Conservation (phyloP, 2,888 invertebrate species). For the Ptilodon capucinus region DNA sequence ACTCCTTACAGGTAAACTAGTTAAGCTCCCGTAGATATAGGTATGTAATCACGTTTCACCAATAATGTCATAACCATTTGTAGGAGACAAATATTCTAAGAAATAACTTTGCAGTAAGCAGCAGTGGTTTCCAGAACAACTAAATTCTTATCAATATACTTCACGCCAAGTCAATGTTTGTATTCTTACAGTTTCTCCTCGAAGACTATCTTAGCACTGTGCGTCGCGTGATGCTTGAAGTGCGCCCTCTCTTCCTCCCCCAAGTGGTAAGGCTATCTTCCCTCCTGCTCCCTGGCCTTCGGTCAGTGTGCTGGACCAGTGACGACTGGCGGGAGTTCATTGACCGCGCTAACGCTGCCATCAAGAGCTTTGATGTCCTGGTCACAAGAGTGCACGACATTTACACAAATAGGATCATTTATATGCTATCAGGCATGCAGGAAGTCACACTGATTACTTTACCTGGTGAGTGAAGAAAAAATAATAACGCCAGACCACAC, state of each 20-base stretch:
- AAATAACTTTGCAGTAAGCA: too few species aligned
- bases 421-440: constrained; percentile 94
- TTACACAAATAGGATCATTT: constrained; percentile 94
- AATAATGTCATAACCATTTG: too few species aligned
- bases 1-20: constrained; percentile 86
- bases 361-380: constrained; percentile 90
- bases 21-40: not conserved
- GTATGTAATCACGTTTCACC: too few species aligned
- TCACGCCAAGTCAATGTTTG: not conserved
- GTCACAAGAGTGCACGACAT: constrained; percentile 93
- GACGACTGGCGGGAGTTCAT: constrained; percentile 91
- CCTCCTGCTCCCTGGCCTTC: constrained; percentile 91
- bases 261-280: constrained; percentile 93
- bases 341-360: constrained; percentile 88
- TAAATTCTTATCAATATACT: too few species aligned
- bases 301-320: constrained; percentile 93
- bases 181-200: constrained; percentile 84
- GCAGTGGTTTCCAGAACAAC: too few species aligned
- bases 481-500: not conserved
- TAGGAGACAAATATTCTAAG: too few species aligned
- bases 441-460: constrained; percentile 90
- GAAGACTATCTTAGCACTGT: constrained; percentile 89
- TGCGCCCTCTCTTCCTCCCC: constrained; percentile 94
- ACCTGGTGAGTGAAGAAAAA: constrained; percentile 79
- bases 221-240: constrained; percentile 90